A percentile compares a stretch with the other conserved stretches of the same genome.
Conservation (phyloP, 2,113 vertebrate species). For the Amazona vittata region DNA sequence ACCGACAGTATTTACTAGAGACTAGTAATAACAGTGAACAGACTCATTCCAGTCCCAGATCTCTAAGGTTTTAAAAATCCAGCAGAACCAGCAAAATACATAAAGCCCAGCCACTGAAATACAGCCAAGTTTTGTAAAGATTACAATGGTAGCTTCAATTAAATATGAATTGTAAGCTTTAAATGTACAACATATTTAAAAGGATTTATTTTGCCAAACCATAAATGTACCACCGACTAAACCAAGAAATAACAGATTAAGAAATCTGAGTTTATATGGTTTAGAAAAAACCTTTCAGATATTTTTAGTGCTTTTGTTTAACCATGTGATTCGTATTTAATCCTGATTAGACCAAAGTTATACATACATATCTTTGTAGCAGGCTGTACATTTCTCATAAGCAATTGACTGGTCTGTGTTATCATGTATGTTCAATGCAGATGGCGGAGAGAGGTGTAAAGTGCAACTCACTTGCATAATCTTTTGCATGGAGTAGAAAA, state of each 20-base stretch:
- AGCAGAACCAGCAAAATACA: constrained; percentile 67
- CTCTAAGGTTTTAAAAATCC: constrained; percentile 60
- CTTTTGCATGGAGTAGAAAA: not conserved
- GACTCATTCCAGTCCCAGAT: constrained; percentile 15
- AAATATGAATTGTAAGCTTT: constrained; percentile 41
- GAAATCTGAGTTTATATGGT: not conserved
- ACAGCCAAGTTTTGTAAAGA: constrained; percentile 53
- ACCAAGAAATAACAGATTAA: constrained; percentile 19
- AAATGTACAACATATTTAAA: constrained; percentile 42
- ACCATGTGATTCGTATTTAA: not conserved
- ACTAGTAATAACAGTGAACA: constrained; percentile 40
- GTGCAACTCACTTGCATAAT: not conserved
- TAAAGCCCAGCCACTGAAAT: constrained; percentile 40
- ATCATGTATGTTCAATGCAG: not conserved
- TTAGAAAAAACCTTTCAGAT: not conserved
- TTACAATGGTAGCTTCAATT: constrained; percentile 54
- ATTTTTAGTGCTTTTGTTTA: not conserved
- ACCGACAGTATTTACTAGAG: constrained; percentile 5
- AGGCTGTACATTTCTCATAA: not conserved
- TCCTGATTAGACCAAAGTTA: not conserved
- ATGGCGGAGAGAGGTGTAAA: not conserved
- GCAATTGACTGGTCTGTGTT: not conserved
- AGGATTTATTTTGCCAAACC: constrained; percentile 39
- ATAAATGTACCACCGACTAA: constrained; percentile 22
- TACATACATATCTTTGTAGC: not conserved